These are phyloP conservation scores for Pangasius macronema DNA, from an alignment of 2,797 vertebrate species.

Conservation along the genomic window DNA sequence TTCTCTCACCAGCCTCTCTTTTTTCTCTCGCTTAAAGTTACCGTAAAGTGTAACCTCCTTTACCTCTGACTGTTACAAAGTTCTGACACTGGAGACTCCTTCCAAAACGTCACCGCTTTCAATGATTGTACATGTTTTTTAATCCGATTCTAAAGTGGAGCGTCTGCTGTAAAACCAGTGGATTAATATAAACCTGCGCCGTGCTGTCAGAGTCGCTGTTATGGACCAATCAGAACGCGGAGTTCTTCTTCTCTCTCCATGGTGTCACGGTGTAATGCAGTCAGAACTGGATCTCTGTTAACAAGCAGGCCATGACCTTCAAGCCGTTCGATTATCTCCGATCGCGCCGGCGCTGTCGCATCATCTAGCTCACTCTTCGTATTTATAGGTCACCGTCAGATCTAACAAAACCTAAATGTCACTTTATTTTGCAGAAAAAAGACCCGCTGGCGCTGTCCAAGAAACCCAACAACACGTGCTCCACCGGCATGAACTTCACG, in stretches of 20 bases:
- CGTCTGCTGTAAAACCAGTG: too few relatives aligned
- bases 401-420: neutral
- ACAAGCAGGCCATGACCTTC: neutral
- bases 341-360: neutral
- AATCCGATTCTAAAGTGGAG: neutral
- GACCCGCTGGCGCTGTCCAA: slow-evolving; percentile 85
- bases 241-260: neutral
- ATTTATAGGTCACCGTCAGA: neutral
- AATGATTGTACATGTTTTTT: neutral
- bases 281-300: neutral
- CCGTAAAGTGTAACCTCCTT: neutral
- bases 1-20: neutral
- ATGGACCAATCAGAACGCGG: neutral
- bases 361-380: neutral
- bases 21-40: neutral
- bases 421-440: slow-evolving; percentile 81
- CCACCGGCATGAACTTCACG: slow-evolving; percentile 82
- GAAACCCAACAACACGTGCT: slow-evolving; percentile 87
- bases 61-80: too few relatives aligned
- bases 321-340: neutral
- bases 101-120: neutral
- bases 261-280: neutral
- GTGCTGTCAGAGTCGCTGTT: neutral
- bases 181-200: neutral
- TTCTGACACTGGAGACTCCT: neutral